Evolutionary conservation across 2,888 invertebrate genomes (phyloP).

Genomic region (Stenoptilia bipunctidactyla): DNA sequence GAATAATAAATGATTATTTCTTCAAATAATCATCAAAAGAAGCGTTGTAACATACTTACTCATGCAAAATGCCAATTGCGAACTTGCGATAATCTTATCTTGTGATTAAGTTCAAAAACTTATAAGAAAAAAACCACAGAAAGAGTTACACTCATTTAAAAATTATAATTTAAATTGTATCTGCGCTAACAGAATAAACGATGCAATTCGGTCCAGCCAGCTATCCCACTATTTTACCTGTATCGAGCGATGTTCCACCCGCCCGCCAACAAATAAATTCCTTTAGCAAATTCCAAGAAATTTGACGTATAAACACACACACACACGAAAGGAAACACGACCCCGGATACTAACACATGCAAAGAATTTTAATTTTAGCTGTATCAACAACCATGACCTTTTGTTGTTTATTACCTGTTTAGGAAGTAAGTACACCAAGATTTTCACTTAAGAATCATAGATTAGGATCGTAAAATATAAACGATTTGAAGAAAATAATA

Average conservation of each 20-base stretch:
- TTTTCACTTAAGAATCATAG: too few relatives aligned
- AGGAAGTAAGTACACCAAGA: too few relatives aligned
- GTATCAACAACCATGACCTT: slow-evolving; percentile 38
- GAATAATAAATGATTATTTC: too few relatives aligned
- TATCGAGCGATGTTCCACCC: slow-evolving; percentile 34
- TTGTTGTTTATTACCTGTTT: slow-evolving; percentile 7
- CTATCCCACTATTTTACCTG: slow-evolving; percentile 30
- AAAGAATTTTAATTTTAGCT: slow-evolving; percentile 43
- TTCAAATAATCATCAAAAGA: too few relatives aligned
- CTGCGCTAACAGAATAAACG: slow-evolving; percentile 7
- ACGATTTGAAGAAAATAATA: too few relatives aligned
- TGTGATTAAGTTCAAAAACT: neutral
- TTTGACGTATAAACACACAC: slow-evolving; percentile 44
- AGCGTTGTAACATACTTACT: too few relatives aligned
- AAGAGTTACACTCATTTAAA: too few relatives aligned
- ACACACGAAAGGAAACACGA: slow-evolving; percentile 14
- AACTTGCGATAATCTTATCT: too few relatives aligned
- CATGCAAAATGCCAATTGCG: too few relatives aligned
- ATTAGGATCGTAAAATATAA: too few relatives aligned
- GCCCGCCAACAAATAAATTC: slow-evolving; percentile 25
- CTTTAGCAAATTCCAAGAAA: slow-evolving; percentile 49
- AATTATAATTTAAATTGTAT: too few relatives aligned
- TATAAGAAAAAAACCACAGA: slow-evolving; percentile 1
- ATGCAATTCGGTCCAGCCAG: slow-evolving; percentile 11
- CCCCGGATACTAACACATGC: slow-evolving; percentile 28